Percentiles rank a stretch among this genome's conserved stretches.
phyloP scores from a whole-genome alignment of 2,797 vertebrate genomes.

The Poeciliopsis turneri region DNA sequence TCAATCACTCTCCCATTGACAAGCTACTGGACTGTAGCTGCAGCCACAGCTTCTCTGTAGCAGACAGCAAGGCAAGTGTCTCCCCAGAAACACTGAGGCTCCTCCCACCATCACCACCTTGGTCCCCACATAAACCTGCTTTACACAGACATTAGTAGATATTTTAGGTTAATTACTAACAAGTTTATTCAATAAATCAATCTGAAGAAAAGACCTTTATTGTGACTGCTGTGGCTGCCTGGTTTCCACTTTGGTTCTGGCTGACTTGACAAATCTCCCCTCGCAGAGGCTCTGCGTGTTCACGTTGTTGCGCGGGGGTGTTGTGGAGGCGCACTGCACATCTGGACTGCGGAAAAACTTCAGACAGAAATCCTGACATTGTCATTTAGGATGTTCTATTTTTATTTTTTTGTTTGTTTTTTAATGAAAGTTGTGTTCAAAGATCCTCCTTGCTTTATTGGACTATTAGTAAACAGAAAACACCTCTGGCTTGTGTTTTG shows the following conservation, averaged over 20 bases:
- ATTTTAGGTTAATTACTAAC: neutral
- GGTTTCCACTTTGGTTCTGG: fast-evolving
- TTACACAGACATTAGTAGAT: neutral
- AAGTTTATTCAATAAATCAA: neutral
- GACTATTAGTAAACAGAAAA: neutral
- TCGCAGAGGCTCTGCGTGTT: conserved; percentile 49
- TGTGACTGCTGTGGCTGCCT: conserved; percentile 12
- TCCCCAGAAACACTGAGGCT: too few species aligned
- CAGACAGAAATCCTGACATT: neutral
- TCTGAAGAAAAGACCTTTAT: conserved; percentile 26
- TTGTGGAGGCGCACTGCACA: conserved; percentile 59
- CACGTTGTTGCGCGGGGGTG: conserved; percentile 64
- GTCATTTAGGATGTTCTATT: neutral
- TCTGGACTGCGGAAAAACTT: conserved; percentile 67
- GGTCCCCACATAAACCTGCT: neutral
- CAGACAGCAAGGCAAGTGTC: too few species aligned
- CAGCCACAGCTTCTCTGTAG: too few species aligned
- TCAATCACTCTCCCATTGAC: too few species aligned
- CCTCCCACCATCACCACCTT: too few species aligned
- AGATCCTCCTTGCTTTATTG: neutral
- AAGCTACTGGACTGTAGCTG: too few species aligned
- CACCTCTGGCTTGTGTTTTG: conserved; percentile 11
- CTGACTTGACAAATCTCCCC: conserved; percentile 22
- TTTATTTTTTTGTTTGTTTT: neutral
- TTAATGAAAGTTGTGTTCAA: neutral